These are phyloP conservation scores for Prinia subflava DNA, from an alignment of 2,113 vertebrate genomes.

Conservation along the genomic window DNA sequence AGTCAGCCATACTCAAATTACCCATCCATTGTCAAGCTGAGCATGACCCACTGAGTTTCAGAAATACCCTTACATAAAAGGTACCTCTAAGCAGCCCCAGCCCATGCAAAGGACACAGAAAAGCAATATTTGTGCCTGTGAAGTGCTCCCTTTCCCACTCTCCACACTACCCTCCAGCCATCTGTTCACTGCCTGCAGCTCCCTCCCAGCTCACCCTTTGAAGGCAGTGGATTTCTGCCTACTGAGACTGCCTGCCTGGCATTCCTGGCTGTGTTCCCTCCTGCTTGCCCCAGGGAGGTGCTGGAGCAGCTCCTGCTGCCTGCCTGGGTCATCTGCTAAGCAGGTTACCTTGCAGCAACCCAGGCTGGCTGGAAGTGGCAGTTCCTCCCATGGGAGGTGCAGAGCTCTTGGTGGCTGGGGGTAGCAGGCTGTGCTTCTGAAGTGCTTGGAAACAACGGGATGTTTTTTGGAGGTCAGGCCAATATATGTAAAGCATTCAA, in stretches of 20 bases:
- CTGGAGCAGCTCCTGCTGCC: not conserved
- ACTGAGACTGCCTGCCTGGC: not conserved
- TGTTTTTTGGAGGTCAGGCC: not conserved
- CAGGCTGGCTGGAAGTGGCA: not conserved
- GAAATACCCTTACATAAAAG: not conserved
- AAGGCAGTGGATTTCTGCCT: not conserved
- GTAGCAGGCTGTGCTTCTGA: not conserved
- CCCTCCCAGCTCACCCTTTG: not conserved
- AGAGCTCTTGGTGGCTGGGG: not conserved
- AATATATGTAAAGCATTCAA: not conserved
- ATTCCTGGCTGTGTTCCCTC: not conserved
- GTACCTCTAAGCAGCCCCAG: not conserved
- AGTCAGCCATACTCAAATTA: not conserved
- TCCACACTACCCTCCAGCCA: not conserved
- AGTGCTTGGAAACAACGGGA: not conserved
- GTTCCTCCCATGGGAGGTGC: not conserved
- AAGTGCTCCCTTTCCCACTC: not conserved
- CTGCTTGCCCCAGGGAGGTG: not conserved
- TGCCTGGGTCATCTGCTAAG: not conserved
- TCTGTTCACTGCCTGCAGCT: not conserved
- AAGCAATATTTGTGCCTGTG: not conserved
- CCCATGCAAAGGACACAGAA: not conserved
- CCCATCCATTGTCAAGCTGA: not conserved
- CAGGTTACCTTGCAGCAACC: not conserved
- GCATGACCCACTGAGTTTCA: not conserved